A percentile compares a stretch with the other conserved stretches of the same genome.
Conservation (phyloP, 2,888 invertebrate genomes). For the Portevinia maculata region DNA sequence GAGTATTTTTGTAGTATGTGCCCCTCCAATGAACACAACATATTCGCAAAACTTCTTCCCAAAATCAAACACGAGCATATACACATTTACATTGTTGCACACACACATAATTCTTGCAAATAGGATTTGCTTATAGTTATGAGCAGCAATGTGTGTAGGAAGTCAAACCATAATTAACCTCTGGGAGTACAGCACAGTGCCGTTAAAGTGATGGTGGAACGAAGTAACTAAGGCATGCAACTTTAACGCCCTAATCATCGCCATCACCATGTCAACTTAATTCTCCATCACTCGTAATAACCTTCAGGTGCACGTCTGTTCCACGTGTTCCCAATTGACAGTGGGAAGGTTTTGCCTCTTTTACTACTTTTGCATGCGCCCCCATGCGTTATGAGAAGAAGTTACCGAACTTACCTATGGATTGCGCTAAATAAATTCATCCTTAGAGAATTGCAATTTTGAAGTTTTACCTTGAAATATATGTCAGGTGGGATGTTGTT, state of each 20-base stretch:
- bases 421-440: slow-evolving; percentile 61
- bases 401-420: slow-evolving; percentile 32
- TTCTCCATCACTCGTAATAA: slow-evolving; percentile 42
- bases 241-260: slow-evolving; percentile 61
- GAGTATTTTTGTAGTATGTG: no score
- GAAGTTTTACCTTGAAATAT: slow-evolving; percentile 65
- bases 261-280: slow-evolving; percentile 67
- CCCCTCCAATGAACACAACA: no score
- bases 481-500: slow-evolving; percentile 29
- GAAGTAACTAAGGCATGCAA: slow-evolving; percentile 39
- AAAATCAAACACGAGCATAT: no score
- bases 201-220: slow-evolving; percentile 32
- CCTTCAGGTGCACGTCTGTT: slow-evolving; percentile 17
- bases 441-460: slow-evolving; percentile 65
- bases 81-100: no score
- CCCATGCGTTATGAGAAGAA: slow-evolving; percentile 16
- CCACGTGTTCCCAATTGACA: slow-evolving; percentile 13
- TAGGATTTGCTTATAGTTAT: background rate
- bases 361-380: background rate
- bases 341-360: slow-evolving; percentile 26
- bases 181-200: slow-evolving; percentile 29
- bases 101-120: no score
- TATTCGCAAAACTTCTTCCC: no score
- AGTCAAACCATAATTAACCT: slow-evolving; percentile 57
- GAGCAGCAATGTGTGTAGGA: slow-evolving; percentile 12